A percentile compares a stretch with the other conserved stretches of the same genome.
These are phyloP conservation scores for Sebastes umbrosus DNA, from an alignment of 2,797 vertebrate species.

Conservation along the genomic window DNA sequence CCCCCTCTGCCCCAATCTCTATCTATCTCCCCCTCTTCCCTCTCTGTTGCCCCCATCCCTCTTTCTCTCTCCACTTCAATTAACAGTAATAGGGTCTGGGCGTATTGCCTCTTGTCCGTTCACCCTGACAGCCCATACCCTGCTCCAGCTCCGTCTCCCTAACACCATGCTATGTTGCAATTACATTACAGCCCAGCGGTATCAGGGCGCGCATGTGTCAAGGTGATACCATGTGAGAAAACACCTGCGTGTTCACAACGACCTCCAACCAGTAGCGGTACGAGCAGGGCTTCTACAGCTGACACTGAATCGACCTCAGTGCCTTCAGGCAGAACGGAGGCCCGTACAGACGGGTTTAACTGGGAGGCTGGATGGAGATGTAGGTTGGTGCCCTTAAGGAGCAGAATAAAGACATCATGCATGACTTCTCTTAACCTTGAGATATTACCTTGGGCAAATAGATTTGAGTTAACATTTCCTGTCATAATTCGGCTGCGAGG, in stretches of 20 bases:
- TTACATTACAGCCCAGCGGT: slow-evolving; percentile 35
- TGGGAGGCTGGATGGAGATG: slow-evolving; percentile 17
- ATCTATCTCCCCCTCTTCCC: neutral
- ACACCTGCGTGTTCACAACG: slow-evolving; percentile 38
- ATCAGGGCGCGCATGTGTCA: slow-evolving; percentile 42
- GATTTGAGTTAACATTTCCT: slow-evolving; percentile 50
- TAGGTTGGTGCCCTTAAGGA: slow-evolving; percentile 17
- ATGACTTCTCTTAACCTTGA: slow-evolving; percentile 55
- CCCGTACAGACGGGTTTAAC: neutral
- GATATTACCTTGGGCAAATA: slow-evolving; percentile 41
- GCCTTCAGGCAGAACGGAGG: slow-evolving; percentile 28
- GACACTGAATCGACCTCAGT: slow-evolving; percentile 28
- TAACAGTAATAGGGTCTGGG: slow-evolving; percentile 52
- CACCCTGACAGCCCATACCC: slow-evolving; percentile 38
- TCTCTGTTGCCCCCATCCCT: slow-evolving; percentile 8
- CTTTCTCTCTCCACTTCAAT: slow-evolving; percentile 54
- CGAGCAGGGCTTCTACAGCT: neutral
- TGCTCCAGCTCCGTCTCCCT: slow-evolving; percentile 19
- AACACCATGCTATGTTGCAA: slow-evolving; percentile 41
- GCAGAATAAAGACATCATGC: slow-evolving; percentile 39
- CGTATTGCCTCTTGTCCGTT: slow-evolving; percentile 23
- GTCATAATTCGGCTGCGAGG: slow-evolving; percentile 37
- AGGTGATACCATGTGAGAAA: slow-evolving; percentile 57
- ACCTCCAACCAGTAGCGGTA: slow-evolving; percentile 23
- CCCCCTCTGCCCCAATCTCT: neutral